Evolutionary conservation across 2,797 vertebrate species (phyloP).

Genomic region (Tangara arthus): DNA sequence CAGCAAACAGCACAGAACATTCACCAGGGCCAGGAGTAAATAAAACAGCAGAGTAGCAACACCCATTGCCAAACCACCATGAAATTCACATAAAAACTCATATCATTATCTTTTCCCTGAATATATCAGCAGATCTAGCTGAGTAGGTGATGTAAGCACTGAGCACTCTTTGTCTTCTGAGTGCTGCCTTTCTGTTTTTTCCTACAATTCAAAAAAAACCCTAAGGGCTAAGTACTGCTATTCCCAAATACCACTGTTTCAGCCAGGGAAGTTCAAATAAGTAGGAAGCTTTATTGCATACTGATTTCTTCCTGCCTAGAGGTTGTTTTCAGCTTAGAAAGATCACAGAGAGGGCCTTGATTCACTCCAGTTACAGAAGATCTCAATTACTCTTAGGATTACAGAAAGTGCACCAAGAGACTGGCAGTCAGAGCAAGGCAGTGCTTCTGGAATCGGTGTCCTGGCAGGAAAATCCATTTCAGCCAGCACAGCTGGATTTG

Average conservation of each 20-base stretch:
- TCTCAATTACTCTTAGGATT: neutral
- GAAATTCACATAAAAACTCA: neutral
- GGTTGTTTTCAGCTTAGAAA: neutral
- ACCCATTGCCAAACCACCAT: neutral
- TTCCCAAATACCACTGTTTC: neutral
- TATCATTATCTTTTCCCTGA: too few relatives aligned
- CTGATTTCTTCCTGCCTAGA: conserved; percentile 4
- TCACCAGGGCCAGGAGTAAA: neutral
- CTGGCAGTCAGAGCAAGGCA: neutral
- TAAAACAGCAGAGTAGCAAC: neutral
- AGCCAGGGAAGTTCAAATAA: neutral
- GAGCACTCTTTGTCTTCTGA: neutral
- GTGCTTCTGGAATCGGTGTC: neutral
- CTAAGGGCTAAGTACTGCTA: neutral
- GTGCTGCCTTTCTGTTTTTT: neutral
- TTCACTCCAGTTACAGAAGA: conserved; percentile 3
- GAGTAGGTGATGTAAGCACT: neutral
- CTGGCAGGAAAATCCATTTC: neutral
- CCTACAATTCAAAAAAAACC: neutral
- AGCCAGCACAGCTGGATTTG: neutral
- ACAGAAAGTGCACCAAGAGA: neutral
- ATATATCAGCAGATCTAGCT: neutral
- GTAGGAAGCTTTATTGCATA: conserved; percentile 63
- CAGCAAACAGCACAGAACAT: neutral
- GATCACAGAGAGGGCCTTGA: neutral